Conservation (phyloP, 2,888 invertebrate species). For the Drosophila stalkeri region DNA sequence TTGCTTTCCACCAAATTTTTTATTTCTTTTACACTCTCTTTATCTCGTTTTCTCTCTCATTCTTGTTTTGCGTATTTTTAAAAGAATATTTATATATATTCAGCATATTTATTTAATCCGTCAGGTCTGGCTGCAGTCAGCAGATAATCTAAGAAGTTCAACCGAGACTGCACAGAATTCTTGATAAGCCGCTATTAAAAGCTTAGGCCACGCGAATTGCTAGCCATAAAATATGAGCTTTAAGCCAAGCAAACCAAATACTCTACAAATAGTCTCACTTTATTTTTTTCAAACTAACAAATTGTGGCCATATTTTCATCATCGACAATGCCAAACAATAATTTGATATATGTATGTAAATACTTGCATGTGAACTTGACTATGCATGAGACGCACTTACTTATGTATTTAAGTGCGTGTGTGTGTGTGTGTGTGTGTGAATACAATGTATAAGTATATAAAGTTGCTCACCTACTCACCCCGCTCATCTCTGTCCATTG, state of each 20-base stretch:
- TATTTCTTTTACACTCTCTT: neutral
- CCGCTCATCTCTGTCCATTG: neutral
- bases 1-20: slow-evolving; percentile 7
- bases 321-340: slow-evolving; percentile 27
- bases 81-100: slow-evolving; percentile 53
- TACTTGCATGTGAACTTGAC: slow-evolving; percentile 7
- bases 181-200: slow-evolving; percentile 20
- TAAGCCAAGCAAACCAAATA: neutral
- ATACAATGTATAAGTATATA: slow-evolving; percentile 32
- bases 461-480: slow-evolving; percentile 1
- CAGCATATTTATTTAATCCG: slow-evolving; percentile 51
- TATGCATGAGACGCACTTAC: slow-evolving; percentile 9
- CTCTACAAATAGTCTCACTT: slow-evolving; percentile 9
- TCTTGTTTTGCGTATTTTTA: slow-evolving; percentile 7
- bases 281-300: slow-evolving; percentile 18
- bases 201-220: neutral
- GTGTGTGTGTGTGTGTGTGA: neutral
- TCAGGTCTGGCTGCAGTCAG: slow-evolving; percentile 2
- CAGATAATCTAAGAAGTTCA: slow-evolving; percentile 24
- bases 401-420: neutral
- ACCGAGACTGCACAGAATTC: neutral
- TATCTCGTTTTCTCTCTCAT: neutral
- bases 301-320: slow-evolving; percentile 28
- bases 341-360: slow-evolving; percentile 44
- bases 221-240: neutral